Evolutionary conservation across 35 echinoderm and acorn worm species (phyloP), one percentile per base, ranked within the genome.

Genomic region (Heliocidaris erythrogramma): DNA sequence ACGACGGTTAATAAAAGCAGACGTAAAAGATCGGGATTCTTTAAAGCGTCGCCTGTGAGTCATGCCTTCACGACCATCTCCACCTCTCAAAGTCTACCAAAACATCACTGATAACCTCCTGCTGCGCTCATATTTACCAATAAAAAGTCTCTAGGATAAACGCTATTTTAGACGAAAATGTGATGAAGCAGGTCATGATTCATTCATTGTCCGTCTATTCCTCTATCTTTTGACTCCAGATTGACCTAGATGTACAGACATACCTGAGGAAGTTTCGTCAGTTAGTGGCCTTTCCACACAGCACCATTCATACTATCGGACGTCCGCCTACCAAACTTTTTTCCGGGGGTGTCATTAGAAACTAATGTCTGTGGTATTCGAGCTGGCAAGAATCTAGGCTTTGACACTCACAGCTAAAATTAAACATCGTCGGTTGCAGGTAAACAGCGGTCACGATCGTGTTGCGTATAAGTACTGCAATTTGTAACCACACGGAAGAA

Each of bases 21-120:
- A 16, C 87, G 87, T 17, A 13, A 47, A 48, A 48, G 16, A 47
- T 13, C 65, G 65, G 65, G 17, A 78, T 78, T 78, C 65, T 78
- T 78, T 27, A 78, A 78, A 78, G 87, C 87, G 87, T 48, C 87
- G 87, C 87, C 5, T 89, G 87, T 89, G 87, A 89, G 31, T 89
- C 87, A 89, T 89, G 32, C 31, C 29, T 48, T 89, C 31, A 89
- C 87, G 87, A 14, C 87, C 47, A 89, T 89, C 47, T 89, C 47
- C 87, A 47, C 31, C 87, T 89, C 65, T 27, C 65, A 78, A 27
- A 27, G 17, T 78, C 65, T 78, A 78, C 65, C 21, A 78, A 78
- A 78, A 27, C 65, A 78, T 78, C 27, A n/a, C 65, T 7, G 65
- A 78, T 78, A 78, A n/a, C 65, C 65, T 78, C 65, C 17, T n/a